phyloP scores from a whole-genome alignment of 2,888 invertebrate species.

The Chloroclystis v-ata region DNA sequence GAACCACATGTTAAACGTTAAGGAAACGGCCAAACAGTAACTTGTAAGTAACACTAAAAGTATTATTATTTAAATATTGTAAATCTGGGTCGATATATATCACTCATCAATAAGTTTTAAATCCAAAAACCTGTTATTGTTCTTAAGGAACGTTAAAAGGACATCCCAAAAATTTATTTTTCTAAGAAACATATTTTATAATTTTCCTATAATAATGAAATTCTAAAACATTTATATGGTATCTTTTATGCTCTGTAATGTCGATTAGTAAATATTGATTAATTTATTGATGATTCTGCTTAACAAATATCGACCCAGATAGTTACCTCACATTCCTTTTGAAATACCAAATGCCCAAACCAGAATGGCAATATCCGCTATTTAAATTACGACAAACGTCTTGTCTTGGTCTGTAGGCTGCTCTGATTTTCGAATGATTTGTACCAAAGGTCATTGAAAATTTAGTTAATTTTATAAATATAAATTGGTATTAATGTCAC shows the following conservation, averaged over 20 bases:
- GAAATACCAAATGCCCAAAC: slow-evolving; percentile 4
- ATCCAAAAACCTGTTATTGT: no score
- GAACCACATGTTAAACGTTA: slow-evolving; percentile 48
- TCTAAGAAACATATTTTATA: no score
- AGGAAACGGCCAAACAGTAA: slow-evolving; percentile 37
- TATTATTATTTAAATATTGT: not conserved
- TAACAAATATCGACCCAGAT: not conserved
- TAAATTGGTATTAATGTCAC: not conserved
- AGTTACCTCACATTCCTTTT: slow-evolving; percentile 11
- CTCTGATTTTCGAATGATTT: slow-evolving; percentile 5
- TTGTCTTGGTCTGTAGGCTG: slow-evolving; percentile 12
- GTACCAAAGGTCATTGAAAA: slow-evolving; percentile 4
- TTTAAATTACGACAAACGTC: slow-evolving; percentile 12
- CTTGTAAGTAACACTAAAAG: slow-evolving; percentile 8
- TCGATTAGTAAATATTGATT: no score
- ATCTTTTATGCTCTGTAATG: no score
- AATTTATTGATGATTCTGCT: no score
- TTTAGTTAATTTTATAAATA: not conserved
- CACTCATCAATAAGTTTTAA: no score
- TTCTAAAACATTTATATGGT: no score
- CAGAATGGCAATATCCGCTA: slow-evolving; percentile 11
- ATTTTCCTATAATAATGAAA: no score
- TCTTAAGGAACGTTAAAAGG: no score
- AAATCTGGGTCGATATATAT: no score
- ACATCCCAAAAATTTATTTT: no score